Evolutionary conservation across 1,140 invertebrate species (phyloP), one percentile per base, ranked within the genome.

Genomic region (Drosophila pectinifera): DNA sequence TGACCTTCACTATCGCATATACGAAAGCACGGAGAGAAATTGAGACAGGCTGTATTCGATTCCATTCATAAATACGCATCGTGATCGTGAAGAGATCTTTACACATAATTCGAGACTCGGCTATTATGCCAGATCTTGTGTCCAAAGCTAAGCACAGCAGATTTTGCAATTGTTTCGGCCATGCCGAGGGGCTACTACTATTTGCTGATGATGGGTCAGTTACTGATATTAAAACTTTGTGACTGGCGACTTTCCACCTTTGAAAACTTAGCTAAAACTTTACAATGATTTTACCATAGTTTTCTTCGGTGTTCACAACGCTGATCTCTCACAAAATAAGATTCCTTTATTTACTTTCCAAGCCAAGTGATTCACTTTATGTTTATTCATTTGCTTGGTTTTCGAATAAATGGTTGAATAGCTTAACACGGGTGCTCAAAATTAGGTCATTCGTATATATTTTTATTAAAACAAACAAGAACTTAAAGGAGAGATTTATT

Each of bases 1-100:
- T 68, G 64, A 68, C 64, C 64, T 68, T 68, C 64, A 67, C 56
- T 61, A 16, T 28, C 5, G 22, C 43, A 16, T 42, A 24, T 18
- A 13, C 56, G 42, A 42, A 26, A 16, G 28, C 56, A 67, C 42
- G 22, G 42, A 46, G 49, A 51, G 49, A 51, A 51, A 51, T 51
- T 51, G 49, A 20, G 49, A 51, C 28, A 28, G 45, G 24, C 45
- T 48, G 24, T 3, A 24, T 5, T 46, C 22, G 43, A 46, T 36
- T 51, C 7, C 49, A 51, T 51, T 51, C 49, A 51, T 51, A 51
- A 51, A 51, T 51, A 51, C 28, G 5, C 31, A 34, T 20, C 28
- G 28, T 51, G 8, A 16, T 5, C 31, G 31, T 34, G 31, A 34
- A n/a, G n/a, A n/a, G n/a, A n/a, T n/a, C n/a, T n/a, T n/a, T n/a